Conservation (phyloP, 2,797 vertebrate genomes). For the Uromys caudimaculatus region DNA sequence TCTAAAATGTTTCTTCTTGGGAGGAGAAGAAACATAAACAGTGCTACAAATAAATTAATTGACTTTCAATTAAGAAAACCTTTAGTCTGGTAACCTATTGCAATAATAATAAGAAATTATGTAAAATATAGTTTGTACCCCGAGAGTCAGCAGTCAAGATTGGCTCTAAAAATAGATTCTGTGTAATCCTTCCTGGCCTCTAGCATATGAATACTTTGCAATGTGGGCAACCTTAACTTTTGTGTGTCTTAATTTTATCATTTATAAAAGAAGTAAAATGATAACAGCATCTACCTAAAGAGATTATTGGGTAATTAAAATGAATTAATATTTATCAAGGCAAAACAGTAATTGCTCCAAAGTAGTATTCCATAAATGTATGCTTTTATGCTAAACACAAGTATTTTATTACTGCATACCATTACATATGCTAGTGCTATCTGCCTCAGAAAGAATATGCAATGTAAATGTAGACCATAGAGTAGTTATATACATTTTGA, state of each 20-base stretch:
- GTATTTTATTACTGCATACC: slow-evolving; percentile 44
- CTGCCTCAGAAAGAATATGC: slow-evolving; percentile 66
- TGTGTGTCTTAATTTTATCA: slow-evolving; percentile 37
- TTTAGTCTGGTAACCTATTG: slow-evolving; percentile 25
- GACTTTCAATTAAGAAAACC: slow-evolving; percentile 64
- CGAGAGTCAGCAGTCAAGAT: neutral
- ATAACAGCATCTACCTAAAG: slow-evolving; percentile 9
- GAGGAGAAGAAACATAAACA: slow-evolving; percentile 64
- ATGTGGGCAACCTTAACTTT: slow-evolving; percentile 18
- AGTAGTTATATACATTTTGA: slow-evolving; percentile 46
- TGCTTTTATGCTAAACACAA: slow-evolving; percentile 51
- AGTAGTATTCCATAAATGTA: slow-evolving; percentile 45
- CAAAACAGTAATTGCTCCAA: slow-evolving; percentile 31
- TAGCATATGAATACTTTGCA: neutral
- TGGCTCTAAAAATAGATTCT: neutral
- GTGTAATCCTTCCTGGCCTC: neutral
- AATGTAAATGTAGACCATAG: slow-evolving; percentile 63
- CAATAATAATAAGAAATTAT: neutral
- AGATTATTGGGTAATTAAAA: slow-evolving; percentile 7
- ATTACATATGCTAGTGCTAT: slow-evolving; percentile 39
- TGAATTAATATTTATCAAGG: slow-evolving; percentile 46
- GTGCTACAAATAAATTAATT: slow-evolving; percentile 64
- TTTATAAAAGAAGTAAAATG: slow-evolving; percentile 36
- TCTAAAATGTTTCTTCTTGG: slow-evolving; percentile 52
- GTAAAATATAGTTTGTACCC: neutral